phyloP scores from a whole-genome alignment of 2,888 invertebrate species.

The Diaprepes abbreviatus region DNA sequence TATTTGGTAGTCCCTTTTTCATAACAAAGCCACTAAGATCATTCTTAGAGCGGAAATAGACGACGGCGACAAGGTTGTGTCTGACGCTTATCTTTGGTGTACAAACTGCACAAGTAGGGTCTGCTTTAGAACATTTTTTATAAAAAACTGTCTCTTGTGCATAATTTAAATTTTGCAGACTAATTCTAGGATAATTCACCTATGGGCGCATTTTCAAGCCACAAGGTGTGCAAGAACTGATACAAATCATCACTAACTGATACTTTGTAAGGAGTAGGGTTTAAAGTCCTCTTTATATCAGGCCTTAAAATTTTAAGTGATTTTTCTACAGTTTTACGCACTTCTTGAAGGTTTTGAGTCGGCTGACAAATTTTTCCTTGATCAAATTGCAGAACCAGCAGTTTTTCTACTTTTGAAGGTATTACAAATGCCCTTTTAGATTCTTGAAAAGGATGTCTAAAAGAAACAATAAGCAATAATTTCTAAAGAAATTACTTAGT shows the following conservation, averaged over 20 bases:
- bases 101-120: too few species aligned
- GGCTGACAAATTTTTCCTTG: conserved; percentile 80
- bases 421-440: conserved; percentile 95
- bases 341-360: conserved; percentile 80
- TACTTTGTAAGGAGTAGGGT: conserved; percentile 99
- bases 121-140: too few species aligned
- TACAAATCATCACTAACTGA: conserved; percentile 94
- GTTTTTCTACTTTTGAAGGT: conserved; percentile 87
- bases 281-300: conserved; percentile 94
- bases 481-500: too few species aligned
- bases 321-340: conserved; percentile 83
- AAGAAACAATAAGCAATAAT: background rate
- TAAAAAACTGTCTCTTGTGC: too few species aligned
- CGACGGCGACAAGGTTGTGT: too few species aligned
- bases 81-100: too few species aligned
- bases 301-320: conserved; percentile 86
- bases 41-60: too few species aligned
- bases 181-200: conserved; percentile 85
- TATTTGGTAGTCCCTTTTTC: too few species aligned
- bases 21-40: too few species aligned
- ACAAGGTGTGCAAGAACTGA: conserved; percentile 93
- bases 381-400: conserved; percentile 89
- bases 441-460: conserved; percentile 94
- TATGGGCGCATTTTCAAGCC: conserved; percentile 97
- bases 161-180: too few species aligned